phyloP scores from a whole-genome alignment of 2,797 vertebrate genomes.

The Oryzias dopingdopingensis region DNA sequence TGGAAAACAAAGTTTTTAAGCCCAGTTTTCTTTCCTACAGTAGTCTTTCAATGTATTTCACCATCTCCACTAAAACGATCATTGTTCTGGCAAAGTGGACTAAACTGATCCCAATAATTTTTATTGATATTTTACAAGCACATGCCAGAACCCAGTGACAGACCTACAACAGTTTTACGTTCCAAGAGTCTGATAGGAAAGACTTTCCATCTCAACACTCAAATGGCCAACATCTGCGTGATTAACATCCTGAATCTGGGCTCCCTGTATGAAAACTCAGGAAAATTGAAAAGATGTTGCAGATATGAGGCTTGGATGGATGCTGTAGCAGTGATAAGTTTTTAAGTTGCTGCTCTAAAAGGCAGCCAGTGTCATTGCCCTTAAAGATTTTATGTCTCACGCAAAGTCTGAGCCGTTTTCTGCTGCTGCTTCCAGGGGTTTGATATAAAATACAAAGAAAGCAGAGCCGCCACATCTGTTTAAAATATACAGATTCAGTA shows the following conservation, averaged over 20 bases:
- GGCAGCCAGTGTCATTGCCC: conserved; percentile 42
- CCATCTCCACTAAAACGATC: conserved; percentile 45
- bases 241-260: conserved; percentile 45
- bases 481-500: conserved; percentile 37
- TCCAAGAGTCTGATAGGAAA: conserved; percentile 49
- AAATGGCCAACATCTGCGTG: conserved; percentile 58
- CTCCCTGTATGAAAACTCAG: conserved; percentile 26
- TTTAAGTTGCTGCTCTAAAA: conserved; percentile 21
- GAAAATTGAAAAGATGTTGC: conserved; percentile 49
- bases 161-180: conserved; percentile 23
- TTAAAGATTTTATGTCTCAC: conserved; percentile 50
- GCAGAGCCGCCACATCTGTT: conserved; percentile 56
- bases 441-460: conserved; percentile 59
- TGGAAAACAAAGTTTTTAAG: background rate
- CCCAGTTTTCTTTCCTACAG: background rate
- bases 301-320: conserved; percentile 29
- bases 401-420: conserved; percentile 32
- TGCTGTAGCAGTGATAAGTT: conserved; percentile 18
- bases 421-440: conserved; percentile 48
- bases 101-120: conserved; percentile 53
- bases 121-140: conserved; percentile 58
- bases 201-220: conserved; percentile 46
- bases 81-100: conserved; percentile 37
- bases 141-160: conserved; percentile 30
- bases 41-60: conserved; percentile 28